Evolutionary conservation across 2,888 invertebrate genomes (phyloP), one percentile per base, ranked within the genome.

Genomic region (Acrocyrtus sp.): DNA sequence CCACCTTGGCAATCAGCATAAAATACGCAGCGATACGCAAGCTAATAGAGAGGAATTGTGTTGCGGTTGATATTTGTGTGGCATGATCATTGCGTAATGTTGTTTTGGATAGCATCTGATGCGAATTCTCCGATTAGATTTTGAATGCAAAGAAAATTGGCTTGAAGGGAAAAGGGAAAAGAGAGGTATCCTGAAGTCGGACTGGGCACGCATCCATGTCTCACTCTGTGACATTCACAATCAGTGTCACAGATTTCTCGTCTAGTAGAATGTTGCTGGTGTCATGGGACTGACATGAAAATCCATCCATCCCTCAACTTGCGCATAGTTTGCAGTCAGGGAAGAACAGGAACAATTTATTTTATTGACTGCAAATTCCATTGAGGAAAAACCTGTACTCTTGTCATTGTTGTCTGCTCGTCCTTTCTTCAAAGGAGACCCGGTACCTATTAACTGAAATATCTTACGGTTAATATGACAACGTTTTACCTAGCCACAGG

Each of bases 341-440:
- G 39, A 50, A 66, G 66, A 72, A 72, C 65, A 72, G 53, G 66
- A 66, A 66, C 66, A 72, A 72, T 72, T 72, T 72, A 72, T 72
- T 72, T 72, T 72, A 72, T 72, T 72, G 65, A 54, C 72, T 72
- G 72, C 66, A 61, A 72, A 72, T 72, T 72, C 72, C 72, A 72
- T 72, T 72, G 65, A 66, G 41, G 10, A 58, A 66, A 57, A 72
- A 72, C 72, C 72, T 72, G 72, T 60, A 72, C 65, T 72, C 29
- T 43, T 72, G 72, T 72, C 72, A 65, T 65, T 60, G 50, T 70
- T n/a, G 45, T 53, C 56, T 58, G 39, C 45, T 53, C 17, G n/a
- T 17, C 17, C n/a, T 50, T 21, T 17, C 21, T 29, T 60, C 45
- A 68, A 68, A 50, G 51, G 45, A 61, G 69, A 56, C 62, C 69